Percentiles rank a stretch among this genome's conserved stretches.
These are phyloP conservation scores for Peromyscus melanophrys DNA, from an alignment of 2,797 vertebrate genomes.

Conservation along the genomic window DNA sequence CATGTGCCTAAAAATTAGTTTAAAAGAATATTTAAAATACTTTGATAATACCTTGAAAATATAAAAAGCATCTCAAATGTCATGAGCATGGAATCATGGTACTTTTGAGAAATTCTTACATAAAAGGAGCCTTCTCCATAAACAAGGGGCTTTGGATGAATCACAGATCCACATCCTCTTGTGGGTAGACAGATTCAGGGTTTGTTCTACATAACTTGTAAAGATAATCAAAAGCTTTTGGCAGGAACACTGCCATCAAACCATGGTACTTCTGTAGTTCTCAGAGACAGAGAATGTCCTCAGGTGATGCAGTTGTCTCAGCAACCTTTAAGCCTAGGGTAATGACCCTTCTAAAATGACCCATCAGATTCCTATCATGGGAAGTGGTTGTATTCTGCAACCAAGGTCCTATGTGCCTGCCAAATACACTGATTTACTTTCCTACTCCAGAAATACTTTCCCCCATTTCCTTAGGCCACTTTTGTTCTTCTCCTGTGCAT, in stretches of 20 bases:
- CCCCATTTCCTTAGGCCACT: neutral
- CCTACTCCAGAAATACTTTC: neutral
- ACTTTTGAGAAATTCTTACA: neutral
- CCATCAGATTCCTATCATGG: neutral
- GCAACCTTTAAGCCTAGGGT: neutral
- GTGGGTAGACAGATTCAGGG: neutral
- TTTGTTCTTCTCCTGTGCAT: neutral
- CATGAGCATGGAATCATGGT: neutral
- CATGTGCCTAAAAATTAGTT: neutral
- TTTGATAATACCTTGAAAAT: neutral
- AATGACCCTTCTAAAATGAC: neutral
- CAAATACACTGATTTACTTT: neutral
- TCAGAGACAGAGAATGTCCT: neutral
- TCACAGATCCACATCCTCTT: neutral
- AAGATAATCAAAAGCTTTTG: neutral
- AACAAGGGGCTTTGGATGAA: neutral
- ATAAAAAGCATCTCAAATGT: neutral
- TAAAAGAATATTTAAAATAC: neutral
- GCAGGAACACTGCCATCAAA: neutral
- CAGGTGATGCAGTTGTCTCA: neutral
- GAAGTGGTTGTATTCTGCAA: rapidly evolving
- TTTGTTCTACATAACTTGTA: neutral
- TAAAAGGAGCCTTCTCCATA: neutral
- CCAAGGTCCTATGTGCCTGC: neutral
- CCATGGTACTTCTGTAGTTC: neutral